Base-by-base conservation (phyloP, 2,888 invertebrate genomes). In the Automeris io region DNA sequence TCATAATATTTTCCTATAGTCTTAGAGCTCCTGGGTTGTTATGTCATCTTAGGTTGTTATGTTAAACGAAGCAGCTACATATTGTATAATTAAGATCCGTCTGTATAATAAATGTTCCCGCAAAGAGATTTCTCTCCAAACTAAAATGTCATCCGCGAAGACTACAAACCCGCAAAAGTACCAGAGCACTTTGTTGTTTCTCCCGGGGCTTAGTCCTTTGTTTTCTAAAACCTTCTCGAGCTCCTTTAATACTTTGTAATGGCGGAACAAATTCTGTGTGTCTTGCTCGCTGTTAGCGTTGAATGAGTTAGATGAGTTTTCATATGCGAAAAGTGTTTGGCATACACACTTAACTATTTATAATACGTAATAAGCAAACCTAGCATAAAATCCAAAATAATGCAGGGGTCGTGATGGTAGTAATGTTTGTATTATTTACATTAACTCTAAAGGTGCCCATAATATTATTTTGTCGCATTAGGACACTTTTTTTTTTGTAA, bases 161-260 rank as follows among this genome's bases (percentile, higher is more conserved):
- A 63, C 64, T 45, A 63, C 64, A 68, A 71, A 68, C 72, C 67
- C 67, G 54, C 62, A 64, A 67, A 63, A 71, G 72, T 71, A 74
- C 70, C 70, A 70, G 59, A 71, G 60, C 68, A 77, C 76, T 79
- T 78, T 77, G 76, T 78, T 66, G 67, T 69, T 65, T 44, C 60
- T 64, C 68, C 61, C 53, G 68, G 52, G 71, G 71, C 70, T 75
- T 70, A 75, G 64, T 73, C 74, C 74, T 80, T 80, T 80, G 79
- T 78, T 78, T 72, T 71, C 57, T 67, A 69, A 71, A 73, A 70
- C 63, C 69, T 57, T 59, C 57, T 56, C 49, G 61, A 66, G 73
- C 71, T 68, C 67, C 72, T 76, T 71, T 79, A 75, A 76, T 76
- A 74, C 68, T 76, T 74, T 76, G 72, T 74, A 70, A 72, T 74